These are phyloP conservation scores for Echiichthys vipera DNA, from an alignment of 2,797 vertebrate species.

Conservation along the genomic window DNA sequence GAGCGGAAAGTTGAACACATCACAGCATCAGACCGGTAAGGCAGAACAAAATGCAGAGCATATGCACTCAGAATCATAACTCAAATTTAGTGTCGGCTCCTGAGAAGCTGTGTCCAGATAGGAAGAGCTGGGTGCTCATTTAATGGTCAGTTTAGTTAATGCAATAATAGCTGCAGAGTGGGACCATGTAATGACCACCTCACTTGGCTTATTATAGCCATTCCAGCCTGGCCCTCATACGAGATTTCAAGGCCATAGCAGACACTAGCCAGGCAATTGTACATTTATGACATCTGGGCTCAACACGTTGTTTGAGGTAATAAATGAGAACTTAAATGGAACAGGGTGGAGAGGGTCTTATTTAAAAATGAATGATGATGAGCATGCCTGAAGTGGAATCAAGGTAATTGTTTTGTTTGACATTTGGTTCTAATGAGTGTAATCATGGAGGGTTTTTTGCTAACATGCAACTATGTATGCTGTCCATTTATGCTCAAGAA, in stretches of 20 bases:
- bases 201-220: constrained; percentile 70
- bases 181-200: constrained; percentile 70
- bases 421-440: constrained; percentile 3
- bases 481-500: too few relatives aligned
- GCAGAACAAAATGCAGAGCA: constrained; percentile 27
- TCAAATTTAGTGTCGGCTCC: constrained; percentile 34
- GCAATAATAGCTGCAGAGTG: constrained; percentile 75
- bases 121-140: constrained; percentile 73
- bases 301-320: constrained; percentile 18
- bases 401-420: constrained; percentile 16
- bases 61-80: constrained; percentile 23
- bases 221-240: constrained; percentile 65
- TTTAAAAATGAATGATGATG: constrained; percentile 27
- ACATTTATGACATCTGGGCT: constrained; percentile 54
- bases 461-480: not conserved
- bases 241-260: constrained; percentile 58
- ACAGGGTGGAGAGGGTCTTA: constrained; percentile 9
- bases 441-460: not conserved
- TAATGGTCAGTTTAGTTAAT: constrained; percentile 85
- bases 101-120: constrained; percentile 67
- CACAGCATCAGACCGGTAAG: not conserved
- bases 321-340: constrained; percentile 24
- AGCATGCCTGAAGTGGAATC: constrained; percentile 10
- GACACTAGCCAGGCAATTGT: constrained; percentile 59
- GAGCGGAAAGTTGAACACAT: constrained; percentile 13